Percentiles rank a stretch among this genome's conserved stretches.
Evolutionary conservation across 2,888 invertebrate species (phyloP).

Genomic region (Polyommatus icarus): DNA sequence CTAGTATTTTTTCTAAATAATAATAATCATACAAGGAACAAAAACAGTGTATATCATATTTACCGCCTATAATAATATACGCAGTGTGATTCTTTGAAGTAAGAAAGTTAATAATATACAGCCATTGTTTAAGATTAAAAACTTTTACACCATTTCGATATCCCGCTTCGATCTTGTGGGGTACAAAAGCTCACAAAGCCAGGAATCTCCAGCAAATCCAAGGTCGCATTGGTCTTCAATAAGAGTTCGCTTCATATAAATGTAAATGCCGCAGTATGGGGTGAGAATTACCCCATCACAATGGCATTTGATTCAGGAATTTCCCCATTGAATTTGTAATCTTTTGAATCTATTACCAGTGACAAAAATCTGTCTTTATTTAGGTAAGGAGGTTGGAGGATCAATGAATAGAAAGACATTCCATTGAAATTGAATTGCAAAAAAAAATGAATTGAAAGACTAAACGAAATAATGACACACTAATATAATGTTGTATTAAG

Average conservation of each 20-base stretch:
- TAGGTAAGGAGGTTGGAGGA: neutral
- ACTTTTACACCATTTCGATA: neutral
- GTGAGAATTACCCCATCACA: conserved; percentile 56
- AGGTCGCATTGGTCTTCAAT: conserved; percentile 35
- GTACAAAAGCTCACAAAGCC: conserved; percentile 24
- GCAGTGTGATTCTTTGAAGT: no score
- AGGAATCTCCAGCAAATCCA: conserved; percentile 22
- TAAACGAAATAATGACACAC: neutral
- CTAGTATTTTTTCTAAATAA: no score
- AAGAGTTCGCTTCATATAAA: conserved; percentile 63
- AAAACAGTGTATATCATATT: no score
- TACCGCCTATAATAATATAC: no score
- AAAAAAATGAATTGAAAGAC: neutral
- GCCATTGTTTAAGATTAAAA: neutral
- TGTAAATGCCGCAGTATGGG: conserved; percentile 58
- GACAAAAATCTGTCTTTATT: conserved; percentile 13
- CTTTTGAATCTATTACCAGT: conserved; percentile 19
- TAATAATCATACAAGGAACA: no score
- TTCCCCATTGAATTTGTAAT: conserved; percentile 29
- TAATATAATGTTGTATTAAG: no score
- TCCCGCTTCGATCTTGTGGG: neutral
- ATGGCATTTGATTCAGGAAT: conserved; percentile 55
- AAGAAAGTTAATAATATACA: no score
- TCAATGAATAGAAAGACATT: neutral
- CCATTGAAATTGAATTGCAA: neutral